Evolutionary conservation across 53 echinoderm and acorn worm species (phyloP).

Genomic region (Mesocentrotus franciscanus): DNA sequence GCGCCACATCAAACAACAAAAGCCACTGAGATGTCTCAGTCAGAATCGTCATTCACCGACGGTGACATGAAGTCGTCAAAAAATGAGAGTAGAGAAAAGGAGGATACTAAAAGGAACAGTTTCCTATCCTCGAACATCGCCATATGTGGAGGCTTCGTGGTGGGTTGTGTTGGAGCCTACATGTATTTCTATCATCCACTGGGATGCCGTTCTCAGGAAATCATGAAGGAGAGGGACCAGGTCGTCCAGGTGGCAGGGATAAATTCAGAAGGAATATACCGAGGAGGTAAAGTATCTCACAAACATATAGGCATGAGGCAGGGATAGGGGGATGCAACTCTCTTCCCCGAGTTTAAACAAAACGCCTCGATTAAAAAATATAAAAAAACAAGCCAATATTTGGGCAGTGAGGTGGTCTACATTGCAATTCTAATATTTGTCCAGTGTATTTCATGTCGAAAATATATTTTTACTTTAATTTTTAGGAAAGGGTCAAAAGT

Average conservation of each 20-base stretch:
- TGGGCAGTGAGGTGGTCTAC: too few species aligned
- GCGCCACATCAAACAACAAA: background rate
- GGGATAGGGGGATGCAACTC: background rate
- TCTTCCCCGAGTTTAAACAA: too few species aligned
- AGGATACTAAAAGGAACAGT: background rate
- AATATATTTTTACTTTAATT: too few species aligned
- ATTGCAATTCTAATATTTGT: too few species aligned
- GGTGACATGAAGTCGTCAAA: too few species aligned
- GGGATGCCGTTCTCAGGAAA: background rate
- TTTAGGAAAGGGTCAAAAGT: too few species aligned
- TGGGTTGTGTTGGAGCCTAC: background rate
- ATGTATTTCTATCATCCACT: background rate
- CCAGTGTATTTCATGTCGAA: too few species aligned
- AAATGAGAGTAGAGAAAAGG: background rate
- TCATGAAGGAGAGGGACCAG: background rate
- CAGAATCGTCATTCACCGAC: background rate
- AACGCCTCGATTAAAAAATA: too few species aligned
- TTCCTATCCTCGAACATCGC: background rate
- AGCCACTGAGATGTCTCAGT: background rate
- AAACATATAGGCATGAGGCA: background rate
- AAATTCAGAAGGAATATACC: background rate
- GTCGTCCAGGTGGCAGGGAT: background rate
- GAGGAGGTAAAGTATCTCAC: background rate
- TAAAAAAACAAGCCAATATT: too few species aligned
- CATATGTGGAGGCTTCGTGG: background rate